Conservation (phyloP, 2,797 vertebrate species). For the Cyclopterus lumpus region DNA sequence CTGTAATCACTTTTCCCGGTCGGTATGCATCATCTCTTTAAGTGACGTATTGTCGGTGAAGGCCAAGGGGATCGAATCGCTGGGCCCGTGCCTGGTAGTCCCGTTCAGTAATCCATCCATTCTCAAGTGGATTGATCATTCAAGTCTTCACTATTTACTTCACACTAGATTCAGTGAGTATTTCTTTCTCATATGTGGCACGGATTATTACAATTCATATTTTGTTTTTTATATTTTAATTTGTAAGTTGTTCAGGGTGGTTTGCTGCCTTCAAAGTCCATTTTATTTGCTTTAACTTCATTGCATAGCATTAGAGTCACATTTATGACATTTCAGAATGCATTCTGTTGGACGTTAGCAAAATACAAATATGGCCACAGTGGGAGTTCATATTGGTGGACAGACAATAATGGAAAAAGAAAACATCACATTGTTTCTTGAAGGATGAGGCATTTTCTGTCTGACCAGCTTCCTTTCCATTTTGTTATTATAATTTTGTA, state of each 20-base stretch:
- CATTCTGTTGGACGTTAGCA: not conserved
- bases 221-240: not conserved
- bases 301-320: not conserved
- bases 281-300: not conserved
- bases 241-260: not conserved
- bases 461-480: not conserved
- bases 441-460: not conserved
- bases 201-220: not conserved
- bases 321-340: conserved; percentile 8
- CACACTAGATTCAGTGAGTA: not conserved
- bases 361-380: conserved; percentile 9
- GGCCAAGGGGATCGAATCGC: too few species aligned
- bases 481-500: not conserved
- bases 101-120: not conserved
- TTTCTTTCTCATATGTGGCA: not conserved
- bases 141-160: not conserved
- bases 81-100: too few species aligned
- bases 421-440: not conserved
- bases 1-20: not conserved
- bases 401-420: not conserved
- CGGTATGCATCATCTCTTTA: too few species aligned
- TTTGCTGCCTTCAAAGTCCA: not conserved
- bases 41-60: too few species aligned
- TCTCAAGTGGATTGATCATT: not conserved
- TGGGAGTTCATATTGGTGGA: not conserved